Evolutionary conservation across 1,140 invertebrate genomes (phyloP).

Genomic region (Eriosoma lanigerum): DNA sequence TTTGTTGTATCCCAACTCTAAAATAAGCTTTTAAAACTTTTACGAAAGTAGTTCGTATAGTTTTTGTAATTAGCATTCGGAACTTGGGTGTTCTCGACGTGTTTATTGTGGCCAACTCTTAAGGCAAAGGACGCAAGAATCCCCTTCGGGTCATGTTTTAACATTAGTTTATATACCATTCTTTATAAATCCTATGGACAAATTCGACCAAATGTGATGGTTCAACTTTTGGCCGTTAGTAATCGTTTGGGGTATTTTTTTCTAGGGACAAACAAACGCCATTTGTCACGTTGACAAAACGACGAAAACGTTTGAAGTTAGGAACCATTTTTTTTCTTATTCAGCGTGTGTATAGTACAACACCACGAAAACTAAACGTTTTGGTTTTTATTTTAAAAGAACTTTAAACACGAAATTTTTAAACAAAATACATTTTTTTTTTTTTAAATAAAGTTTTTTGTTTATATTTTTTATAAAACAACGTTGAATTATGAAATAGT

Average conservation of each 20-base stretch:
- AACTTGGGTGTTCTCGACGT: constrained; percentile 31
- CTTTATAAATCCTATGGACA: constrained; percentile 48
- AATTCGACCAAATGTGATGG: constrained; percentile 37
- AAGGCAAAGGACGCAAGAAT: constrained; percentile 16
- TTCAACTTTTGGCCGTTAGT: constrained; percentile 47
- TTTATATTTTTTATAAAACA: not conserved
- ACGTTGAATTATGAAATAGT: not conserved
- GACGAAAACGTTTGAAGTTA: constrained; percentile 43
- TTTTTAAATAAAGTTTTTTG: not conserved
- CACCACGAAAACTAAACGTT: constrained; percentile 15
- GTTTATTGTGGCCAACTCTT: constrained; percentile 37
- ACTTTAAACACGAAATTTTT: not conserved
- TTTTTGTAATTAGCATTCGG: constrained; percentile 45
- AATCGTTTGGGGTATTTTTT: constrained; percentile 44
- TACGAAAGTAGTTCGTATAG: constrained; percentile 28
- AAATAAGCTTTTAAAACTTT: constrained; percentile 32
- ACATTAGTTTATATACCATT: constrained; percentile 44
- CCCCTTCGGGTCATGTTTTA: constrained; percentile 41
- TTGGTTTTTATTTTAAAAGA: constrained; percentile 5
- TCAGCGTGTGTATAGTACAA: not conserved
- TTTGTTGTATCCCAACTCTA: not conserved
- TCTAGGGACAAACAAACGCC: constrained; percentile 26
- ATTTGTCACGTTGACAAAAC: constrained; percentile 50
- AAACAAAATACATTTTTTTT: not conserved
- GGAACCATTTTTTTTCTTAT: not conserved